phyloP scores from a whole-genome alignment of 2,888 invertebrate species.

The Ischnura elegans region DNA sequence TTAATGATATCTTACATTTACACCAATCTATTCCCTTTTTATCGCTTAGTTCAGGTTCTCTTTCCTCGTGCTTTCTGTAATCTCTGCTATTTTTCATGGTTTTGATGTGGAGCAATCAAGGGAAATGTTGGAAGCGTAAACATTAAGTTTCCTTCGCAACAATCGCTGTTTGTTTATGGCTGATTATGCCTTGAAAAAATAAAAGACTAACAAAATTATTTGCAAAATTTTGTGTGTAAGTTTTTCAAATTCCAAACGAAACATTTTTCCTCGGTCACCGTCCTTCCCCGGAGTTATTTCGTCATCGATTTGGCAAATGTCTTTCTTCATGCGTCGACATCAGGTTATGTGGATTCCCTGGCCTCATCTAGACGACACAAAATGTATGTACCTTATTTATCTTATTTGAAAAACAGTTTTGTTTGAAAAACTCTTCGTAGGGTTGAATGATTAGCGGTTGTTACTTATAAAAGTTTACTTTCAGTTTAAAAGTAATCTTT shows the following conservation, averaged over 20 bases:
- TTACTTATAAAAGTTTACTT: too few relatives aligned
- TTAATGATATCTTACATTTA: too few relatives aligned
- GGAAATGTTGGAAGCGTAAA: not conserved
- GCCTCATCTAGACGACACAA: not conserved
- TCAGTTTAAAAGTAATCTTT: too few relatives aligned
- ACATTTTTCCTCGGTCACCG: not conserved
- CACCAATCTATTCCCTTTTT: too few relatives aligned
- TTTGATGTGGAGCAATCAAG: too few relatives aligned
- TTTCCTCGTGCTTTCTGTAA: too few relatives aligned
- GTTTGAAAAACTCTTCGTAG: too few relatives aligned
- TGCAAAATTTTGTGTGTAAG: not conserved
- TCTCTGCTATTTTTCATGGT: too few relatives aligned
- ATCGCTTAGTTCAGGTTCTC: too few relatives aligned
- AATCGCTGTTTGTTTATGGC: not conserved
- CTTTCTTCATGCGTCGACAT: not conserved
- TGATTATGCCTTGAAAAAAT: not conserved
- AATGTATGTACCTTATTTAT: not conserved
- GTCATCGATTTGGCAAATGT: not conserved
- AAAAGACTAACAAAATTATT: not conserved
- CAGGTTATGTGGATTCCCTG: not conserved
- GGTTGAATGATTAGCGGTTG: too few relatives aligned
- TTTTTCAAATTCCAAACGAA: not conserved
- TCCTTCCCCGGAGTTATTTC: not conserved
- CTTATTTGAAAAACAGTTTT: too few relatives aligned
- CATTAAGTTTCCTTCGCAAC: not conserved